Conservation (phyloP, 2,888 invertebrate species). For the Drosophila neonasuta region DNA sequence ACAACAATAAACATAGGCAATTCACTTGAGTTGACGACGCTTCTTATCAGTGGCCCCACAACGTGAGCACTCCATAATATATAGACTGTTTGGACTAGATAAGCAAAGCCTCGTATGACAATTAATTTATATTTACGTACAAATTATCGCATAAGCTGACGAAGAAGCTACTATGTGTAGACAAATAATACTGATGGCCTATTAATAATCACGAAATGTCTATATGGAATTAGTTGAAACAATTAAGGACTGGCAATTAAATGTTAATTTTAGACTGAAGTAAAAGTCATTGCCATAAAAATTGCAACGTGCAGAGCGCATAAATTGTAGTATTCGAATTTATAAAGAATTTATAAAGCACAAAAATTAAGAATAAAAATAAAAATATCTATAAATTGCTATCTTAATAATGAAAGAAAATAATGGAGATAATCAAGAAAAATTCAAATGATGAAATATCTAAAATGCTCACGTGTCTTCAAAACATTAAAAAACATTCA, state of each 20-base stretch:
- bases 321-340: not conserved
- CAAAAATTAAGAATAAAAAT: no score
- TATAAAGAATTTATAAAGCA: not conserved
- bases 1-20: slow-evolving; percentile 19
- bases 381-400: no score
- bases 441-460: no score
- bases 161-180: slow-evolving; percentile 19
- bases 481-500: no score
- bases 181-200: slow-evolving; percentile 14
- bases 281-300: not conserved
- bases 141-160: slow-evolving; percentile 44
- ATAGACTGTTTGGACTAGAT: slow-evolving; percentile 28
- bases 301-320: not conserved
- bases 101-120: slow-evolving; percentile 38
- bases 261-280: not conserved
- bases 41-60: slow-evolving; percentile 41
- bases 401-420: no score
- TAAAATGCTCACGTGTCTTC: no score
- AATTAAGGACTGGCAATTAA: slow-evolving; percentile 6
- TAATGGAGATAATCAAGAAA: no score
- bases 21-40: slow-evolving; percentile 14
- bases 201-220: not conserved
- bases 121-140: slow-evolving; percentile 60
- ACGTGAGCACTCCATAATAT: slow-evolving; percentile 15
- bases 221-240: not conserved